Percentiles rank a stretch among this genome's conserved stretches.
Conservation (phyloP, 2,797 vertebrate genomes). For the Tokudaia muenninki region DNA sequence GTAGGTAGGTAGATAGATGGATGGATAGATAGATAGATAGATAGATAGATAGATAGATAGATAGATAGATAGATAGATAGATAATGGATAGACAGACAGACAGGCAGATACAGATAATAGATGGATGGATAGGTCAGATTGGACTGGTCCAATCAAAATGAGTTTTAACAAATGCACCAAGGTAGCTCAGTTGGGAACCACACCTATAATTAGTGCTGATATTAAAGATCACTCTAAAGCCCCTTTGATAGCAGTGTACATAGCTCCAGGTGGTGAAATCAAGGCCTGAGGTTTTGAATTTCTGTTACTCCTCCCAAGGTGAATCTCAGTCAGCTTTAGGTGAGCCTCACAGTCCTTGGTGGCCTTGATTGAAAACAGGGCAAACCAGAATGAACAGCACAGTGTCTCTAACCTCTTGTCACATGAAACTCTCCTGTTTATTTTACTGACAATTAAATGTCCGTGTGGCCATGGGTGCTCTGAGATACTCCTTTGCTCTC, state of each 20-base stretch:
- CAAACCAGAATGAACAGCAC: background rate
- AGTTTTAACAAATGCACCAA: constrained; percentile 12
- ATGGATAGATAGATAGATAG: background rate
- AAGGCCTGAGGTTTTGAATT: background rate
- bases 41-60: background rate
- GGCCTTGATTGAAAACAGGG: constrained; percentile 16
- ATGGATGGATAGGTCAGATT: background rate
- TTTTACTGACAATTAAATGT: background rate
- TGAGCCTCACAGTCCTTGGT: background rate
- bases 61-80: background rate
- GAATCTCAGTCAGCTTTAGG: background rate
- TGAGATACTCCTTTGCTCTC: constrained; percentile 7
- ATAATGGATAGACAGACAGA: no score
- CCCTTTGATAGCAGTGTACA: background rate
- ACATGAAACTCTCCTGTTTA: background rate
- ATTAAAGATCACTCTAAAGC: background rate
- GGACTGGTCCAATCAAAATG: background rate
- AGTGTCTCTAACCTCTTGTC: background rate
- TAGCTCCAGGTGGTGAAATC: background rate
- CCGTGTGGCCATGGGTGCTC: background rate
- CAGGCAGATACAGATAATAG: background rate
- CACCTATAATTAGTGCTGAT: background rate
- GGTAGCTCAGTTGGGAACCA: background rate
- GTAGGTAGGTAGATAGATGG: background rate
- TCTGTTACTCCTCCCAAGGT: background rate